phyloP scores from a whole-genome alignment of 2,888 invertebrate species.

The Synanthedon vespiformis region DNA sequence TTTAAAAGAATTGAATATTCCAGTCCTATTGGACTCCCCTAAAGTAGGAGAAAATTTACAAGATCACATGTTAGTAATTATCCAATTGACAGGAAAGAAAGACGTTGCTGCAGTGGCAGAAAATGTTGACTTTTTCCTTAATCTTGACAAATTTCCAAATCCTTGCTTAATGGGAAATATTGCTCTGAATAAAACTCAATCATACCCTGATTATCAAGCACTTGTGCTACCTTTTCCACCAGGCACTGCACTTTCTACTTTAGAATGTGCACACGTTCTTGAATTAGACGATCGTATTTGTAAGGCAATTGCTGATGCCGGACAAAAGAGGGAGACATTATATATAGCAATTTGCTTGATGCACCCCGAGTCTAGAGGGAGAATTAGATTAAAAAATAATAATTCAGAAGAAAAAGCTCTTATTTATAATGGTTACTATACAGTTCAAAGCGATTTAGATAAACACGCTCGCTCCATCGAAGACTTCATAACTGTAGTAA shows the following conservation, averaged over 20 bases:
- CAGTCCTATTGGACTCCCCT: slow-evolving; percentile 21
- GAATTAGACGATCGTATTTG: slow-evolving; percentile 21
- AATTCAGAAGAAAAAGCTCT: neutral
- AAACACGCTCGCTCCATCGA: slow-evolving; percentile 15
- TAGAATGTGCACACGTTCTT: slow-evolving; percentile 23
- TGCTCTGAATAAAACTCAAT: slow-evolving; percentile 26
- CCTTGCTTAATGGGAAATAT: slow-evolving; percentile 27
- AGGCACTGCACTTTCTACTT: slow-evolving; percentile 12
- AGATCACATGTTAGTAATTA: slow-evolving; percentile 26
- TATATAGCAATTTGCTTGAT: slow-evolving; percentile 16
- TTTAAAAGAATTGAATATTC: slow-evolving; percentile 22
- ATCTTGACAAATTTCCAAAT: slow-evolving; percentile 22
- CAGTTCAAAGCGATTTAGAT: slow-evolving; percentile 13
- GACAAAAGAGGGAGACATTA: slow-evolving; percentile 12
- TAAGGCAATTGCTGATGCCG: slow-evolving; percentile 14
- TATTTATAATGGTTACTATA: neutral
- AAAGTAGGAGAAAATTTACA: slow-evolving; percentile 36
- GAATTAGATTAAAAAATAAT: neutral
- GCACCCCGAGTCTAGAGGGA: slow-evolving; percentile 23
- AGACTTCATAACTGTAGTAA: slow-evolving; percentile 16
- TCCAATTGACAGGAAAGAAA: slow-evolving; percentile 15
- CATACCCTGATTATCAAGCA: slow-evolving; percentile 34
- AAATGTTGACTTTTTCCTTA: slow-evolving; percentile 17
- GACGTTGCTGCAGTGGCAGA: slow-evolving; percentile 10
- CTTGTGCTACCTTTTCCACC: slow-evolving; percentile 18